phyloP scores from a whole-genome alignment of 2,797 vertebrate genomes.

The Eupleurogrammus muticus region DNA sequence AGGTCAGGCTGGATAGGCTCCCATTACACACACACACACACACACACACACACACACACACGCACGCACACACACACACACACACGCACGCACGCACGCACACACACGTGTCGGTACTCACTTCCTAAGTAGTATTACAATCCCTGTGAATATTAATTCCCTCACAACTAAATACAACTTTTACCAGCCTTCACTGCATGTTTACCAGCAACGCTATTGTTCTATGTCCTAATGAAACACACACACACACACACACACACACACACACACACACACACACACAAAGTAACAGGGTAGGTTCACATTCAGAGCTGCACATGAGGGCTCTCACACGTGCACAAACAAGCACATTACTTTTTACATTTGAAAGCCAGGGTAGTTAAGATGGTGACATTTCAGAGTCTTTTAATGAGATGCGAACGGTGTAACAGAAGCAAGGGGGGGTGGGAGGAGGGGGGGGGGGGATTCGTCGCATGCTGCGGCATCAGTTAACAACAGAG shows the following conservation, averaged over 20 bases:
- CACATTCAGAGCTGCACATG: conserved; percentile 25
- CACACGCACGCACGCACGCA: neutral
- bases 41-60: conserved; percentile 28
- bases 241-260: neutral
- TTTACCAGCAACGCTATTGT: conserved; percentile 11
- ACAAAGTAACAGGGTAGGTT: conserved; percentile 7
- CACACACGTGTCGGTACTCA: neutral
- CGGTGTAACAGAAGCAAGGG: conserved; percentile 38
- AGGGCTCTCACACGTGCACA: conserved; percentile 26
- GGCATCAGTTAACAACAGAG: conserved; percentile 33
- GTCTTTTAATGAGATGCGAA: conserved; percentile 67
- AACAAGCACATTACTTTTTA: conserved; percentile 36
- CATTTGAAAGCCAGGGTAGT: conserved; percentile 58
- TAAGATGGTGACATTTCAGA: conserved; percentile 71
- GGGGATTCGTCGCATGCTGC: conserved; percentile 18
- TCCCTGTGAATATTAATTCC: conserved; percentile 36
- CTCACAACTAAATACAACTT: conserved; percentile 16
- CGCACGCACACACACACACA: conserved; percentile 19
- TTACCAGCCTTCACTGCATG: conserved; percentile 9
- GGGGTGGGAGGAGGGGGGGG: conserved; percentile 1
- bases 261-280: conserved; percentile 5
- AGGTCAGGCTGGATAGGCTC: conserved; percentile 79
- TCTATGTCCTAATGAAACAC: neutral
- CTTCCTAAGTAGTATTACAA: conserved; percentile 40
- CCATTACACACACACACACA: conserved; percentile 48